Base-by-base conservation (phyloP, 1,140 invertebrate genomes). In the Pygmarrhopalites habei region DNA sequence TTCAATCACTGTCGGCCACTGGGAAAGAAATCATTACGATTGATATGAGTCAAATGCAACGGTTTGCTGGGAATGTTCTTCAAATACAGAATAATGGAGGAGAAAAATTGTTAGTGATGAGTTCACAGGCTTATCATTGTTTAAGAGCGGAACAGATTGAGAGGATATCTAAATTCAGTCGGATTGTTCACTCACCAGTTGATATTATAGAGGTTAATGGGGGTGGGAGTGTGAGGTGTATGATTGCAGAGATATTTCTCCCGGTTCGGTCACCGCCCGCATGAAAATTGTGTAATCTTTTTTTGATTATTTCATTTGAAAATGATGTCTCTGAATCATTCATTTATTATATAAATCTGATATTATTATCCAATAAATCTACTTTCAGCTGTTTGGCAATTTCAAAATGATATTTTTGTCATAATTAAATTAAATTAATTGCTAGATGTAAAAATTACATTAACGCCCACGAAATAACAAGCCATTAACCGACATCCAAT, bases 181-280 rank as follows among this genome's bases (percentile, higher is more conserved):
- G 30, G n/a, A 71, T 72, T 41, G 10, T 72, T 7, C 51, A 66
- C 26, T 49, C 53, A 17, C 39, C 60, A 43, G 49, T 72, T 12
- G 39, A 44, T 17, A 72, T 64, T 3, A 72, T 72, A 57, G 72
- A 72, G 43, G 53, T 39, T 14, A 53, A 58, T 28, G 72, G 72
- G 10, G 72, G 72, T 41, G 72, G 72, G 49, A 69, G 70, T 64
- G 70, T 64, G 2, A 29, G 68, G 28, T 72, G 72, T 46, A 70
- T 72, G 68, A 53, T 72, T 35, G 72, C 72, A 14, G 71, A 72
- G 64, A 62, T 71, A n/a, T 71, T 68, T 52, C 39, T 70, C 0
- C n/a, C 47, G 43, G 23, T 35, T 7, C 5, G 15, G 15, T 15
- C 32, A 7, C 5, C 32, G 5, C 32, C 15, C 32, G 32, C 5